Evolutionary conservation across 2,113 vertebrate species (phyloP).

Genomic region (Etheostoma spectabile): DNA sequence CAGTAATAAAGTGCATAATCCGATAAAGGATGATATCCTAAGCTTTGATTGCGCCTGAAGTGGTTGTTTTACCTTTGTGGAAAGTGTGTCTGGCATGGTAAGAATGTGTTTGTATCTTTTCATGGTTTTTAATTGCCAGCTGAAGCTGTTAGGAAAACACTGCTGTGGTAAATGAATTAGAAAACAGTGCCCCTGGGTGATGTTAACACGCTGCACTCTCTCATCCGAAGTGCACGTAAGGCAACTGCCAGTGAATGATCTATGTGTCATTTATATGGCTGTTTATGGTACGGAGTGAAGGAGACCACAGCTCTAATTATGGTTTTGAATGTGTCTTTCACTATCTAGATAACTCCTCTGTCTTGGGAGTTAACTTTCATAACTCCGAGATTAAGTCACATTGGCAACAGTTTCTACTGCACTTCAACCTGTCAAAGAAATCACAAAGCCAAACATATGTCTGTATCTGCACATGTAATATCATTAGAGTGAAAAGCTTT

Average conservation of each 20-base stretch:
- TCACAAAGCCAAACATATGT: slow-evolving; percentile 15
- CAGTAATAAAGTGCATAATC: slow-evolving; percentile 77
- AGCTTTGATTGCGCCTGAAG: slow-evolving; percentile 77
- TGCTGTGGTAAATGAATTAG: slow-evolving; percentile 81
- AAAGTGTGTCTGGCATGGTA: slow-evolving; percentile 78
- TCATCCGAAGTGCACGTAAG: slow-evolving; percentile 44
- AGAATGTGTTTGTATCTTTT: slow-evolving; percentile 79
- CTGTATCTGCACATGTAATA: slow-evolving; percentile 13
- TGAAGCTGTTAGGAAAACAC: slow-evolving; percentile 76
- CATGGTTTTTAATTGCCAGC: slow-evolving; percentile 78
- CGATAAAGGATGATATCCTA: slow-evolving; percentile 74
- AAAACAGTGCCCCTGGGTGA: slow-evolving; percentile 75
- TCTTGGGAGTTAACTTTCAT: slow-evolving; percentile 29
- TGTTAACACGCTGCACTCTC: slow-evolving; percentile 67
- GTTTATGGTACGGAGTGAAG: slow-evolving; percentile 54
- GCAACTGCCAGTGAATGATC: slow-evolving; percentile 58
- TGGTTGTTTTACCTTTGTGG: slow-evolving; percentile 80
- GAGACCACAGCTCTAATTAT: slow-evolving; percentile 55
- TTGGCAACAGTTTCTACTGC: slow-evolving; percentile 13
- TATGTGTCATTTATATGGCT: slow-evolving; percentile 50
- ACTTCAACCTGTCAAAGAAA: slow-evolving; percentile 29
- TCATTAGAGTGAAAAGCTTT: slow-evolving; percentile 9
- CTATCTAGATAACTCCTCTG: slow-evolving; percentile 26
- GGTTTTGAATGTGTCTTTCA: slow-evolving; percentile 32
- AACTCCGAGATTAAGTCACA: slow-evolving; percentile 39